Percentiles rank a stretch among this genome's conserved stretches.
Conservation (phyloP, 2,113 vertebrate species). For the Tyto alba region DNA sequence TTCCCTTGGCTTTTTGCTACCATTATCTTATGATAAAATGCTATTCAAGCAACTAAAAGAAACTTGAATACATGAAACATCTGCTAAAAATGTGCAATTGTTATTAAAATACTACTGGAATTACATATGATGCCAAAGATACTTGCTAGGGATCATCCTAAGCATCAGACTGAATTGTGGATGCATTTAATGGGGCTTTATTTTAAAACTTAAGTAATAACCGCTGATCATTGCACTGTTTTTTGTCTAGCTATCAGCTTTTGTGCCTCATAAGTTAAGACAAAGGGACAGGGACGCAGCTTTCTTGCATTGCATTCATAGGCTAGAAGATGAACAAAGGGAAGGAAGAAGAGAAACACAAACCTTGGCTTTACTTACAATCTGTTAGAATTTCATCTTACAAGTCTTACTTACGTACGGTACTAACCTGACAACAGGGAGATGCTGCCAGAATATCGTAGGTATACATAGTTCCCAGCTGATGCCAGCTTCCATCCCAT, state of each 20-base stretch:
- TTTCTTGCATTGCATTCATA: not conserved
- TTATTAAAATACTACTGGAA: not conserved
- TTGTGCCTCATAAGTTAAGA: not conserved
- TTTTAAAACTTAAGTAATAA: not conserved
- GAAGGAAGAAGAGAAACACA: not conserved
- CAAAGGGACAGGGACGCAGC: not conserved
- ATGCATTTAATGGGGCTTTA: not conserved
- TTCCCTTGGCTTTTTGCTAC: not conserved
- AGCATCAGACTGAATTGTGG: not conserved
- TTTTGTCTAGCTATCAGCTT: not conserved
- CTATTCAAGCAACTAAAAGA: not conserved
- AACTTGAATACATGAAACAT: not conserved
- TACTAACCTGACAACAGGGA: conserved; percentile 95
- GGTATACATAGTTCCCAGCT: conserved; percentile 98
- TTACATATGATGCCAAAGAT: not conserved
- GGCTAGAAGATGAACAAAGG: not conserved
- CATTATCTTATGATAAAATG: not conserved
- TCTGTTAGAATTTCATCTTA: not conserved
- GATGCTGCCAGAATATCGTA: conserved; percentile 97
- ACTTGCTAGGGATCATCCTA: not conserved
- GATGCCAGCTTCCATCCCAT: conserved; percentile 99
- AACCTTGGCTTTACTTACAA: not conserved
- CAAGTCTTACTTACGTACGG: not conserved
- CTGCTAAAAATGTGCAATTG: not conserved
- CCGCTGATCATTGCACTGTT: not conserved